Evolutionary conservation across 35 echinoderm and acorn worm species (phyloP), one percentile per base, ranked within the genome.

Genomic region (Strongylocentrotus purpuratus): DNA sequence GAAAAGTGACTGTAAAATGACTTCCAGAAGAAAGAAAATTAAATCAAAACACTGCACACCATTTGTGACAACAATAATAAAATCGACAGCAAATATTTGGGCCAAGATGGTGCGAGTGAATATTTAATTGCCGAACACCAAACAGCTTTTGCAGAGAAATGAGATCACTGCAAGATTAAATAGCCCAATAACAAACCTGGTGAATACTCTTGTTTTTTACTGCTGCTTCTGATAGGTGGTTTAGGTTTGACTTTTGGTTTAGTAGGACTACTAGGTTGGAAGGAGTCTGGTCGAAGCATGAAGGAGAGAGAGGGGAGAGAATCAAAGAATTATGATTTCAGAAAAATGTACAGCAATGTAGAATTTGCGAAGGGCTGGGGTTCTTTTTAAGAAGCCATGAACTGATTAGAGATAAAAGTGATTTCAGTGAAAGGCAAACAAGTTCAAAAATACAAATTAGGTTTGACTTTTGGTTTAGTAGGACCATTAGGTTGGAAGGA

Each of bases 201-300:
- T 4, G 91, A 31, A 31, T 58, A 31, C 31, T 93, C 46, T 46
- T 47, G 45, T 32, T 46, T 47, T 93, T n/a, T 47, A 93, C 91
- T 93, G 46, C 33, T 32, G 18, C 46, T 93, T 13, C 91, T 33
- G n/a, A 58, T 32, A 9, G 91, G 91, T 28, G 91, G 91, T 58
- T 58, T 47, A 15, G 91, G 91, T 58, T 93, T 93, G 20, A 93
- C 91, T 46, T 93, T 93, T 13, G 91, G 91, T 58, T 93, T 93
- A 13, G 91, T 47, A 4, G 91, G 91, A 32, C 91, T 93, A 28
- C 18, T 12, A 2, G 91, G 45, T 8, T 89, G 65, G 65, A 78
- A 78, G 87, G 45, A 33, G 87, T 89, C 87, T 89, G 32, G n/a
- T 33, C 14, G 1, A 31, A 86, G n/a, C 33, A 31, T 31, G 33